These are phyloP conservation scores for Dryas iulia DNA, from an alignment of 1,140 invertebrate species.

Conservation along the genomic window DNA sequence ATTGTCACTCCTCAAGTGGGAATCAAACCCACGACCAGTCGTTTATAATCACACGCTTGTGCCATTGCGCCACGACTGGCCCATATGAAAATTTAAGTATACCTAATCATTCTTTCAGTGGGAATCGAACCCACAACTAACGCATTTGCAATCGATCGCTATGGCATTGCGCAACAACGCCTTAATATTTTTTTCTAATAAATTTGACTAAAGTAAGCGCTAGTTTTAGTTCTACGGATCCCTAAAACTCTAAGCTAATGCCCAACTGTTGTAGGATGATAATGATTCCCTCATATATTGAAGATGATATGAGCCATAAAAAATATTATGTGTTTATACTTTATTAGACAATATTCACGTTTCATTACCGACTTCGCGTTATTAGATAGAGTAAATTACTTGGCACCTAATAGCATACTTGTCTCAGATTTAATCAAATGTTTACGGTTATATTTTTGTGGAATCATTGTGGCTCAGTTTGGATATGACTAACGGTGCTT, in stretches of 20 bases:
- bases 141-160: no score
- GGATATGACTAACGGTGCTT: no score
- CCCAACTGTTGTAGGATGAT: conserved; percentile 53
- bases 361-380: conserved; percentile 48
- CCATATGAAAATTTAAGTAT: no score
- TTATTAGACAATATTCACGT: conserved; percentile 64
- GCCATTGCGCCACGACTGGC: no score
- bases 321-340: conserved; percentile 55
- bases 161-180: no score
- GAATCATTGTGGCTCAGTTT: background rate
- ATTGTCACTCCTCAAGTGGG: no score
- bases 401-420: background rate
- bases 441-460: background rate
- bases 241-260: conserved; percentile 35
- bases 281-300: conserved; percentile 58
- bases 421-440: background rate
- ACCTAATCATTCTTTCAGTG: no score
- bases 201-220: no score
- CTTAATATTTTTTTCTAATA: no score
- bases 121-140: no score
- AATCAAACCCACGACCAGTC: no score
- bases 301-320: conserved; percentile 63
- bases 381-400: conserved; percentile 24
- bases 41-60: no score
- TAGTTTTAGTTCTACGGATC: background rate